Percentiles rank a stretch among this genome's conserved stretches.
phyloP scores from a whole-genome alignment of 2,888 invertebrate genomes.

The Dimorphilus gyrociliatus region DNA sequence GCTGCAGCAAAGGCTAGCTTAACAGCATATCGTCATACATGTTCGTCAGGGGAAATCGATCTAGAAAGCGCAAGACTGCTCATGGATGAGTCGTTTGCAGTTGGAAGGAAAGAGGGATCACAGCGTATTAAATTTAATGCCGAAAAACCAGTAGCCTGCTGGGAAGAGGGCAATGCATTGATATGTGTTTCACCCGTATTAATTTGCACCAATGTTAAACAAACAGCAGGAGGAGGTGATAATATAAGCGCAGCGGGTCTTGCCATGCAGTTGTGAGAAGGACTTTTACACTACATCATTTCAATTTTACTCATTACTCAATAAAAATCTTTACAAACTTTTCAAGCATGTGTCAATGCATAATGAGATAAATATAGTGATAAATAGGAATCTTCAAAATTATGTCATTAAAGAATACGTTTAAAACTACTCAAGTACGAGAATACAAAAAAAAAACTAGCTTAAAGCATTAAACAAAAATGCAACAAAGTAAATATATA shows the following conservation, averaged over 20 bases:
- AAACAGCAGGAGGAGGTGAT: constrained; percentile 72
- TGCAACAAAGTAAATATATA: no score
- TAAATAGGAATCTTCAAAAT: no score
- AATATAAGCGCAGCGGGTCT: constrained; percentile 76
- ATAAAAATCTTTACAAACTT: no score
- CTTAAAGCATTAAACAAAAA: no score
- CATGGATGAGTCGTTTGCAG: constrained; percentile 66
- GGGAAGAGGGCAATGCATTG: constrained; percentile 51
- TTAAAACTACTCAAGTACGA: no score
- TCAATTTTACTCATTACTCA: no score
- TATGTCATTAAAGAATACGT: no score
- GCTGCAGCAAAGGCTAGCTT: constrained; percentile 67
- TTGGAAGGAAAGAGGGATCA: constrained; percentile 44
- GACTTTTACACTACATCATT: no score
- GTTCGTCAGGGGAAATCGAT: constrained; percentile 47
- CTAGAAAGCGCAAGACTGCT: constrained; percentile 47
- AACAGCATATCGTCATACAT: constrained; percentile 65
- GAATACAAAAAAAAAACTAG: no score
- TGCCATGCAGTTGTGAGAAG: constrained; percentile 39
- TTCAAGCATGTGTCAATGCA: no score
- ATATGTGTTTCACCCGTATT: constrained; percentile 68
- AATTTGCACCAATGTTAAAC: constrained; percentile 60
- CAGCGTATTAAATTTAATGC: constrained; percentile 49
- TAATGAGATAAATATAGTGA: no score
- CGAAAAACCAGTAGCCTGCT: constrained; percentile 60